Base-by-base conservation (phyloP, 2,113 vertebrate genomes). In the Zingel zingel region DNA sequence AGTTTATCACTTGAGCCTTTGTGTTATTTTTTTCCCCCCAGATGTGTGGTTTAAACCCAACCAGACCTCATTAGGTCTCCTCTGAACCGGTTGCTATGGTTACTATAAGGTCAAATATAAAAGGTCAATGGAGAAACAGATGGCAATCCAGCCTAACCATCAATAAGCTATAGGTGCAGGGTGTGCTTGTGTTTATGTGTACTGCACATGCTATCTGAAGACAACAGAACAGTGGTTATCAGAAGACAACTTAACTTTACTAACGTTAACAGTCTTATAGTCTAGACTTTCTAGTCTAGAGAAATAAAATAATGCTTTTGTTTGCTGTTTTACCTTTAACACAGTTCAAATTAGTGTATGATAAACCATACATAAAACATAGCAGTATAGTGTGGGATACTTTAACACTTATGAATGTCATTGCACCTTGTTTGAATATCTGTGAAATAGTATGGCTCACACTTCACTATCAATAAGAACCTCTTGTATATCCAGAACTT, bases 71-170 rank as follows among this genome's bases (percentile, higher is more conserved):
- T 50, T 74, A 78, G 21, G 48, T 30, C 6, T 64, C 19, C 13
- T 72, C 51, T 67, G 23, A 50, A 69, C 30, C 3, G 6, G 58
- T 81, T 5, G 57, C 67, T 48, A 71, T 84, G 70, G 72, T 87
- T 56, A 63, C 74, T 39, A 16, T 47, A 39, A 85, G 74, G 86
- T 81, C 68, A 88, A 61, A 82, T 76, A 45, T 73, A 48, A 85
- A 81, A 65, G 76, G 84, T 79, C 66, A 73, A 30, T 5, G n/a
- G 50, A 21, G 75, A 86, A 87, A 77, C 91, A 89, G 91, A 93
- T 91, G 85, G 88, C 56, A 50, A 71, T 81, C 43, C 19, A 43
- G 54, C 30, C 23, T 68, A 25, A 65, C 58, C 25, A 72, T 62
- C 14, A 61, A 53, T 84, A 74, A 75, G 47, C 47, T 62, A 82